Evolutionary conservation across 35 echinoderm and acorn worm genomes (phyloP).

Genomic region (Nesometra sesokonis): DNA sequence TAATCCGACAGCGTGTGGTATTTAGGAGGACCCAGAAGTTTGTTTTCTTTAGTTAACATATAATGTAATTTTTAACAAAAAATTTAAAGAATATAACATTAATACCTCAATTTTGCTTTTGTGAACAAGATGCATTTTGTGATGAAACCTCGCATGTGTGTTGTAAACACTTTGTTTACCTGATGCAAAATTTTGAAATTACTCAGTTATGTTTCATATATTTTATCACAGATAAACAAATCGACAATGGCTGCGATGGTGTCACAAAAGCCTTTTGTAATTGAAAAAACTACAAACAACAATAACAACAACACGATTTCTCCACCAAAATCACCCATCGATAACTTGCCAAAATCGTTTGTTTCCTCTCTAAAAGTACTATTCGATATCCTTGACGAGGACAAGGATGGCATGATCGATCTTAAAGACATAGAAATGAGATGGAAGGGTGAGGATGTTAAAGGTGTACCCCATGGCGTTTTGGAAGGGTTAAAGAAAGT

Average conservation of each 20-base stretch:
- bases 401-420: constrained; percentile 54
- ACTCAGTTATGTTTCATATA: too few species aligned
- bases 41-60: too few species aligned
- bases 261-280: neutral
- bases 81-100: too few species aligned
- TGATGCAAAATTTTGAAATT: too few species aligned
- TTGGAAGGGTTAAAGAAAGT: constrained; percentile 58
- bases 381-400: constrained; percentile 95
- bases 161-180: too few species aligned
- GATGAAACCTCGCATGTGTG: too few species aligned
- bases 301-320: neutral
- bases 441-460: constrained; percentile 64
- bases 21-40: too few species aligned
- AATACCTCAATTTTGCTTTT: too few species aligned
- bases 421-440: constrained; percentile 65
- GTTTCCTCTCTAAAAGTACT: constrained; percentile 75
- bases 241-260: neutral
- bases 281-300: neutral
- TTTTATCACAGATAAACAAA: too few species aligned
- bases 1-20: too few species aligned
- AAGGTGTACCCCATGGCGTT: constrained; percentile 62
- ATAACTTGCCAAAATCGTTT: constrained; percentile 67
- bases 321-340: neutral
- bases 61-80: too few species aligned
- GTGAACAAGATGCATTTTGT: too few species aligned